Evolutionary conservation across 2,888 invertebrate species (phyloP), one percentile per base, ranked within the genome.

Genomic region (Kryphioiulus occultus): DNA sequence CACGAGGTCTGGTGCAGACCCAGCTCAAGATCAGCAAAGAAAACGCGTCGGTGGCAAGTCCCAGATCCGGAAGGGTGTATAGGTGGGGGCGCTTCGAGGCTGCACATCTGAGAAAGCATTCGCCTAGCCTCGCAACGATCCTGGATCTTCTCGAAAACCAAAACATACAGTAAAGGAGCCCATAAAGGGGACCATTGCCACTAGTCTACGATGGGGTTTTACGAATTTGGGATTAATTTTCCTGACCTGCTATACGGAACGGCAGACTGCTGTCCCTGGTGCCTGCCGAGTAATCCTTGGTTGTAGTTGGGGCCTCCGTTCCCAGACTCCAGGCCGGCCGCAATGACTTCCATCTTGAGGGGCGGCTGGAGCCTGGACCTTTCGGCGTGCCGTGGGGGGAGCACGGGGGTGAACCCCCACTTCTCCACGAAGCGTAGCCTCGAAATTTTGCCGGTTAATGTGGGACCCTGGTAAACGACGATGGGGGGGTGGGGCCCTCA

Each of bases 341-440:
- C 88, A 26, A 87, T 82, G 42, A 44, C 88, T 19, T 85, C 85
- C 87, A 87, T 44, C 44, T 85, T 85, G 42, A 78, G 82, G 32
- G 88, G 89, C 89, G 88, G 90, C 90, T 86, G 90, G 89, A 89
- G 89, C 90, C 88, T 89, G 90, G 89, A 89, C 89, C 89, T 89
- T 89, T 87, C 90, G 95, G 96, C 96, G 95, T 96, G 96, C 95
- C 96, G 96, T 95, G 96, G 96, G 94, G 96, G 95, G 95, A 97
- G 96, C 95, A 97, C 96, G 95, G 97, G 97, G 95, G 97, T 97
- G 94, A 97, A 96, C 96, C 97, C 97, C 97, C 97, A 97, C 96
- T 96, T 96, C 95, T 97, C 97, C 94, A 96, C 95, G 94, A 97
- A 96, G 95, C 97, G 97, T 95, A 97, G 96, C 95, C 96, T 97